phyloP scores from a whole-genome alignment of 2,113 vertebrate species.

The Otolemur garnettii region DNA sequence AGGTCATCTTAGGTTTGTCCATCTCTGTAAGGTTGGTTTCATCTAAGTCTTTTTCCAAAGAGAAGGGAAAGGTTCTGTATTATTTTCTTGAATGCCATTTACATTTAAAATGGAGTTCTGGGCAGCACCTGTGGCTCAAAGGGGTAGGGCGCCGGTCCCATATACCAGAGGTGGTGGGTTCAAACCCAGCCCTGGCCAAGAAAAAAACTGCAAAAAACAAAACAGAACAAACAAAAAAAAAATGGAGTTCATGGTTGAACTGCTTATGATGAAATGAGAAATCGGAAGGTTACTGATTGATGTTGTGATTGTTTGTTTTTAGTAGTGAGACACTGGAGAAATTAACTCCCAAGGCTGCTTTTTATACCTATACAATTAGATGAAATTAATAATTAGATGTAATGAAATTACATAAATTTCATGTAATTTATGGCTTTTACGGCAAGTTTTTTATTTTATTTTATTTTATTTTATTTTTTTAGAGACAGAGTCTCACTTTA shows the following conservation, averaged over 20 bases:
- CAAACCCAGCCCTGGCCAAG: no score
- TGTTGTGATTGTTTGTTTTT: neutral
- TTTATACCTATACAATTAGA: neutral
- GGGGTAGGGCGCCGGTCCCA: no score
- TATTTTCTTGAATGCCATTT: neutral
- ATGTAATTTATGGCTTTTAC: neutral
- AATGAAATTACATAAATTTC: no score
- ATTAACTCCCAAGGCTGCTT: neutral
- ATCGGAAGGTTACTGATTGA: neutral
- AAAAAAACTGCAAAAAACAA: no score
- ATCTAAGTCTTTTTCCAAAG: neutral
- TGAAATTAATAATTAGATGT: no score
- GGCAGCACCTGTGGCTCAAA: no score
- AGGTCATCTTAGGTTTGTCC: neutral
- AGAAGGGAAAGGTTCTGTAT: neutral
- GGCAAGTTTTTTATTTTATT: neutral
- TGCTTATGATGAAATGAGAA: constrained; percentile 37
- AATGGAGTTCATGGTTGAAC: neutral
- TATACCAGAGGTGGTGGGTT: no score
- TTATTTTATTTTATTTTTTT: no score
- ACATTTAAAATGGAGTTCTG: constrained; percentile 40
- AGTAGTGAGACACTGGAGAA: constrained; percentile 28
- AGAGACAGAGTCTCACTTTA: no score
- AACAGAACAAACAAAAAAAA: no score
- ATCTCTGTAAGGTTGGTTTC: neutral